These are phyloP conservation scores for Nephrotoma flavescens DNA, from an alignment of 2,888 invertebrate species.

Conservation along the genomic window DNA sequence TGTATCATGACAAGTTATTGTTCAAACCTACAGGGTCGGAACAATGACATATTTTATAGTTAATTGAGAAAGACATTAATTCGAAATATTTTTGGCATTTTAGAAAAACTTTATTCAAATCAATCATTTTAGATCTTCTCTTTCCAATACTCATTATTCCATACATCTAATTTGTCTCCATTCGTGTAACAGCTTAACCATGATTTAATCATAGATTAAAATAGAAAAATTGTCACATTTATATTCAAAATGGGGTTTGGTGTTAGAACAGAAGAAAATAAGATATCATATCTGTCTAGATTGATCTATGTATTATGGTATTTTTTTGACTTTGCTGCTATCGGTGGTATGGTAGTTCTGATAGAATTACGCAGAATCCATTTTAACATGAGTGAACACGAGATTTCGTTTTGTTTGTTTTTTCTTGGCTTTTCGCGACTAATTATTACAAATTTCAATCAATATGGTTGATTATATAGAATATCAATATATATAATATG, in stretches of 20 bases:
- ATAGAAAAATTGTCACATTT: background rate
- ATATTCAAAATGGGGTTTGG: background rate
- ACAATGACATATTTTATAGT: background rate
- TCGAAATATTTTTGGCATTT: background rate
- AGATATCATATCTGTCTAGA: background rate
- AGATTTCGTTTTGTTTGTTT: background rate
- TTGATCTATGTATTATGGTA: background rate
- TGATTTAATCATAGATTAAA: background rate
- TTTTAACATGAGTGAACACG: background rate
- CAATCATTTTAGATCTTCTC: background rate
- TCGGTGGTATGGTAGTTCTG: background rate
- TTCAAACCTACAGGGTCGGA: background rate
- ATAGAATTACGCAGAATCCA: background rate
- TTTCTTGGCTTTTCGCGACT: background rate
- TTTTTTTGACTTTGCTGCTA: background rate
- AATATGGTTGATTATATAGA: background rate
- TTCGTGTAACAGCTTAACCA: background rate
- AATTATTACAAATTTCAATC: background rate
- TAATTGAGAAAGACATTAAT: background rate
- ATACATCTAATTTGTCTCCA: background rate
- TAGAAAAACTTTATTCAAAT: background rate
- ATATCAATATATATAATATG: too few relatives aligned
- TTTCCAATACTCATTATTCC: background rate
- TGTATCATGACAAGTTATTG: background rate
- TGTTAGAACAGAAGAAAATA: background rate